A percentile compares a stretch with the other conserved stretches of the same genome.
These are phyloP conservation scores for Congeria kusceri DNA, from an alignment of 2,888 invertebrate genomes.

Conservation along the genomic window DNA sequence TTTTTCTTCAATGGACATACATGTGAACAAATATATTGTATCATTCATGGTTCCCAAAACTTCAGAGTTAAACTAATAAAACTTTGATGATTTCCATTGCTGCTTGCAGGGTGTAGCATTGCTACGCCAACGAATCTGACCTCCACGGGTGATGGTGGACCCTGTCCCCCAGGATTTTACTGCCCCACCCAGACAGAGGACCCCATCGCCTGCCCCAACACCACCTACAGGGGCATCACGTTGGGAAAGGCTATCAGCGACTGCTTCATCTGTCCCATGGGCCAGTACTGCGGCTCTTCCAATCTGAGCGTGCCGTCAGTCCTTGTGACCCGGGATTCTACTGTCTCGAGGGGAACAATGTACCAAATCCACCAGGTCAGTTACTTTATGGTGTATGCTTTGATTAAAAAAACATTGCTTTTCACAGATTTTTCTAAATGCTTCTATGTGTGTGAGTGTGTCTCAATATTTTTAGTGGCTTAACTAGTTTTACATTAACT, in stretches of 20 bases:
- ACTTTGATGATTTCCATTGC: neutral
- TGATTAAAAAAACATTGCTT: too few species aligned
- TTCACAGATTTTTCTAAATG: too few species aligned
- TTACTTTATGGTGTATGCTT: too few species aligned
- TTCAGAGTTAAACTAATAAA: too few species aligned
- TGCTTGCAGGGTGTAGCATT: slow-evolving; percentile 76
- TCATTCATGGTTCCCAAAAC: too few species aligned
- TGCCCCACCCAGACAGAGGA: slow-evolving; percentile 81
- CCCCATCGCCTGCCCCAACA: slow-evolving; percentile 80
- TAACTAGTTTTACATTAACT: too few species aligned
- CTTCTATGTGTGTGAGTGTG: too few species aligned
- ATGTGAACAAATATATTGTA: too few species aligned
- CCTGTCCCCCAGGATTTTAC: slow-evolving; percentile 82
- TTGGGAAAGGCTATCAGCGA: slow-evolving; percentile 67
- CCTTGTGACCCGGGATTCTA: slow-evolving; percentile 82
- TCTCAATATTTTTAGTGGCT: too few species aligned
- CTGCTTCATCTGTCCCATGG: slow-evolving; percentile 79
- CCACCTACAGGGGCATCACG: slow-evolving; percentile 78
- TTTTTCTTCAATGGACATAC: too few species aligned
- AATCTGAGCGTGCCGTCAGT: slow-evolving; percentile 75
- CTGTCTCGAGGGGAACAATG: slow-evolving; percentile 79
- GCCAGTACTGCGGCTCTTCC: slow-evolving; percentile 79
- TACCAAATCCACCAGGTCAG: slow-evolving; percentile 80
- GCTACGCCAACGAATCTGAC: slow-evolving; percentile 78
- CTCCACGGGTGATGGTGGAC: slow-evolving; percentile 80